Evolutionary conservation across 2,888 invertebrate species (phyloP).

Genomic region (Latrodectus elegans): DNA sequence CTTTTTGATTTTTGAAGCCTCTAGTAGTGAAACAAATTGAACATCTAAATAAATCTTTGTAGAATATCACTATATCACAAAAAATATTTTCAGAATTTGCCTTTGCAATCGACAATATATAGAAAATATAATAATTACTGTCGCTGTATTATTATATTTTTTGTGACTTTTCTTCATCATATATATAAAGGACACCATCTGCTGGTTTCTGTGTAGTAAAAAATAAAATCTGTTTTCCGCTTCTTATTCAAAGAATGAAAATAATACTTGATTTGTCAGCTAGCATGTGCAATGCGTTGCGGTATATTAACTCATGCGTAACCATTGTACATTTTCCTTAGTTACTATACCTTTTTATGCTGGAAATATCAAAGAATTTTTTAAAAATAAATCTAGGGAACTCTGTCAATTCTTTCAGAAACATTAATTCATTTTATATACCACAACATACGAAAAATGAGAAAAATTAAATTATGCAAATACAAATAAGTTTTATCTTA

Average conservation of each 20-base stretch:
- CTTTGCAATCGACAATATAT: slow-evolving; percentile 37
- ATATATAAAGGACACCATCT: slow-evolving; percentile 43
- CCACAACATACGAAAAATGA: too few species aligned
- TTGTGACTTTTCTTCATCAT: slow-evolving; percentile 16
- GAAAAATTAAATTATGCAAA: too few species aligned
- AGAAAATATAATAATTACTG: slow-evolving; percentile 41
- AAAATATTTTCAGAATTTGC: slow-evolving; percentile 34
- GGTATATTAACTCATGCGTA: not conserved
- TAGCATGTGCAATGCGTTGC: slow-evolving; percentile 6
- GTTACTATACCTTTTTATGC: too few species aligned
- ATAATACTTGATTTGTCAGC: slow-evolving; percentile 24
- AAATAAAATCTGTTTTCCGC: not conserved
- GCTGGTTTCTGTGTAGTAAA: not conserved
- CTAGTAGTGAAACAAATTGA: too few species aligned
- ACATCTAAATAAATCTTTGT: not conserved
- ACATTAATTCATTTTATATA: too few species aligned
- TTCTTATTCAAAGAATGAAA: slow-evolving; percentile 13
- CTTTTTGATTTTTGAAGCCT: too few species aligned
- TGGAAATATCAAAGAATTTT: too few species aligned
- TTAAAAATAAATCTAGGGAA: too few species aligned
- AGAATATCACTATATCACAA: not conserved
- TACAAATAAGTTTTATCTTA: too few species aligned
- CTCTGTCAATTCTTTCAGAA: too few species aligned
- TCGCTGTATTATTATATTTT: slow-evolving; percentile 20
- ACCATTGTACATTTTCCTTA: not conserved